A percentile compares a stretch with the other conserved stretches of the same genome.
phyloP scores from a whole-genome alignment of 2,797 vertebrate genomes.

The Manis pentadactyla region DNA sequence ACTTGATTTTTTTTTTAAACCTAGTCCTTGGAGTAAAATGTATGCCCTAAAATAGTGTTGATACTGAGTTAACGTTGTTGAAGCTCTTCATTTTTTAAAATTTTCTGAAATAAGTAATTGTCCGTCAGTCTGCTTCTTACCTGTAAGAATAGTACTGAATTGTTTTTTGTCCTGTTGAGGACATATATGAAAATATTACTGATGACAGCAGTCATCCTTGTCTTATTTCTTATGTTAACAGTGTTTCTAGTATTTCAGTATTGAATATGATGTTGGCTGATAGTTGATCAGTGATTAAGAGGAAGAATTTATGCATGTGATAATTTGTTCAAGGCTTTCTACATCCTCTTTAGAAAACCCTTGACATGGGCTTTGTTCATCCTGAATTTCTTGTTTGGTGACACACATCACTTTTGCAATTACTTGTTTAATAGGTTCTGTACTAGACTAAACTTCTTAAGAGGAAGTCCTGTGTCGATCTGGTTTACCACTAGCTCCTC shows the following conservation, averaged over 20 bases:
- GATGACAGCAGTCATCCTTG: neutral
- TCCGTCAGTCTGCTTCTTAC: neutral
- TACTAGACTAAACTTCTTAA: neutral
- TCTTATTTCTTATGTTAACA: neutral
- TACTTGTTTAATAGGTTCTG: neutral
- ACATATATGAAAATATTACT: neutral
- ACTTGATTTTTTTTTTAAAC: neutral
- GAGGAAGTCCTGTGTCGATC: neutral
- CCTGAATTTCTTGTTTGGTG: neutral
- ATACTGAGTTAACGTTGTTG: slow-evolving; percentile 9
- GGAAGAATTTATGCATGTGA: neutral
- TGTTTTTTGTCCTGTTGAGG: neutral
- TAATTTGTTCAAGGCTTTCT: neutral
- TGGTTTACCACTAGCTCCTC: neutral
- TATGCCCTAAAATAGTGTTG: neutral
- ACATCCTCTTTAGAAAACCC: neutral
- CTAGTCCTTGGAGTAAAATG: neutral
- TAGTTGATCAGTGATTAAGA: neutral
- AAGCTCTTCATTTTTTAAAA: neutral
- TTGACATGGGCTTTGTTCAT: neutral
- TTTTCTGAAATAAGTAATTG: neutral
- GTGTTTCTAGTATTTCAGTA: neutral
- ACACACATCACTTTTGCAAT: neutral
- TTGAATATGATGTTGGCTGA: neutral
- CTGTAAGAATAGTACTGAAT: neutral